Evolutionary conservation across 2,113 vertebrate genomes (phyloP).

Genomic region (Menura novaehollandiae): DNA sequence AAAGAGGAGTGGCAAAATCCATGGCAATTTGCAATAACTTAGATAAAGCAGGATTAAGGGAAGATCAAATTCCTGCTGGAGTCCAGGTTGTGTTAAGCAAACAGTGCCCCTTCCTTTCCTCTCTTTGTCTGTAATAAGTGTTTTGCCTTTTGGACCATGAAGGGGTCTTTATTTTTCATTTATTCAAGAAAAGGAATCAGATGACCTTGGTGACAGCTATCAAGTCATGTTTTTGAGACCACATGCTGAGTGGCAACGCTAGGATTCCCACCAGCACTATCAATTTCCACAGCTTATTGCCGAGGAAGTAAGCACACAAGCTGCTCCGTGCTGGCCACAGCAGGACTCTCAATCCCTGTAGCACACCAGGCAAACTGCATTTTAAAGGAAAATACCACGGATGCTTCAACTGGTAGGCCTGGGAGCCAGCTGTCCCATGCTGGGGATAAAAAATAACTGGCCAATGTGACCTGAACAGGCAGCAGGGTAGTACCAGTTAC

Average conservation of each 20-base stretch:
- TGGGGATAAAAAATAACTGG: background rate
- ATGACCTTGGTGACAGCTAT: background rate
- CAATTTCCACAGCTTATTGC: background rate
- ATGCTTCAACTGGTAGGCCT: background rate
- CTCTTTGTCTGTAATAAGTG: background rate
- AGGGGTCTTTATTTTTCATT: background rate
- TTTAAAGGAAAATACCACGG: background rate
- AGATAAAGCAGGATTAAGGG: background rate
- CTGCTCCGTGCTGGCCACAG: background rate
- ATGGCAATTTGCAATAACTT: background rate
- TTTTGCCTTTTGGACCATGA: background rate
- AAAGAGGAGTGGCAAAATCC: background rate
- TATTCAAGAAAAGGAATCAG: background rate
- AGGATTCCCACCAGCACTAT: background rate
- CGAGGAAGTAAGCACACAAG: background rate
- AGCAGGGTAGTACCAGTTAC: background rate
- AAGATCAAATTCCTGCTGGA: background rate
- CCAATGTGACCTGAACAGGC: background rate
- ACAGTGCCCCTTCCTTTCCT: background rate
- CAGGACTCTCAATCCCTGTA: background rate
- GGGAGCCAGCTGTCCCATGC: background rate
- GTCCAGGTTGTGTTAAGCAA: background rate
- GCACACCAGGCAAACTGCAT: background rate
- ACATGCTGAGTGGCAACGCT: background rate
- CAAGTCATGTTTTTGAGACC: background rate